phyloP scores from a whole-genome alignment of 2,888 invertebrate genomes.

The Aethes cnicana region DNA sequence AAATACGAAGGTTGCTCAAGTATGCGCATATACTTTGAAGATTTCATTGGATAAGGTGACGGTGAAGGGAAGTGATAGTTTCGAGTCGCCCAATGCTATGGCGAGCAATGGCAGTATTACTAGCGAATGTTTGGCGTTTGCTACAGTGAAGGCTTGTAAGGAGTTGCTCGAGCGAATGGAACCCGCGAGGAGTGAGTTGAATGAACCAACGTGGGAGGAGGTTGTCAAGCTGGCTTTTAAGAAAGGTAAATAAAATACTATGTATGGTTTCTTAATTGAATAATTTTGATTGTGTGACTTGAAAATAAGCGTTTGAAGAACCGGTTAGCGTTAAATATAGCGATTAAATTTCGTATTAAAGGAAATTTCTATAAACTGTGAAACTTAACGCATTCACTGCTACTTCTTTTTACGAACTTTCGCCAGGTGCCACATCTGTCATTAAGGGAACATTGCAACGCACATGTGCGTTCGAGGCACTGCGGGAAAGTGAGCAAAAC shows the following conservation, averaged over 20 bases:
- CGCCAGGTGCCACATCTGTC: too few species aligned
- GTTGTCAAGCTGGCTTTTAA: slow-evolving; percentile 73
- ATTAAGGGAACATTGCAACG: too few species aligned
- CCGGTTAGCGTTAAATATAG: too few species aligned
- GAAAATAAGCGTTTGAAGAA: too few species aligned
- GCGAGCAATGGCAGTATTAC: slow-evolving; percentile 87
- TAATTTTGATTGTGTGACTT: too few species aligned
- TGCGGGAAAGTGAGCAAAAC: too few species aligned
- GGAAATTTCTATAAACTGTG: too few species aligned
- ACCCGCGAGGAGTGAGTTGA: slow-evolving; percentile 59
- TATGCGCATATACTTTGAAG: slow-evolving; percentile 85
- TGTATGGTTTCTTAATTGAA: not conserved
- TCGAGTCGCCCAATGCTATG: slow-evolving; percentile 85
- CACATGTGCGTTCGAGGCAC: too few species aligned
- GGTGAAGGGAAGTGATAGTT: slow-evolving; percentile 85
- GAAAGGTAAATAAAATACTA: slow-evolving; percentile 48
- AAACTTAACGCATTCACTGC: too few species aligned
- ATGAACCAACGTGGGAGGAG: slow-evolving; percentile 76
- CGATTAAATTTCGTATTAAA: too few species aligned
- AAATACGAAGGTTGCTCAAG: slow-evolving; percentile 85
- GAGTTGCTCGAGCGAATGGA: slow-evolving; percentile 70
- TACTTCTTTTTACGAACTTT: too few species aligned
- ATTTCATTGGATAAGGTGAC: slow-evolving; percentile 82
- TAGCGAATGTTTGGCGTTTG: slow-evolving; percentile 86
- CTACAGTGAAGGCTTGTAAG: slow-evolving; percentile 78